These are phyloP conservation scores for Spizaetus ornatus DNA, from an alignment of 2,113 vertebrate species.

Conservation along the genomic window DNA sequence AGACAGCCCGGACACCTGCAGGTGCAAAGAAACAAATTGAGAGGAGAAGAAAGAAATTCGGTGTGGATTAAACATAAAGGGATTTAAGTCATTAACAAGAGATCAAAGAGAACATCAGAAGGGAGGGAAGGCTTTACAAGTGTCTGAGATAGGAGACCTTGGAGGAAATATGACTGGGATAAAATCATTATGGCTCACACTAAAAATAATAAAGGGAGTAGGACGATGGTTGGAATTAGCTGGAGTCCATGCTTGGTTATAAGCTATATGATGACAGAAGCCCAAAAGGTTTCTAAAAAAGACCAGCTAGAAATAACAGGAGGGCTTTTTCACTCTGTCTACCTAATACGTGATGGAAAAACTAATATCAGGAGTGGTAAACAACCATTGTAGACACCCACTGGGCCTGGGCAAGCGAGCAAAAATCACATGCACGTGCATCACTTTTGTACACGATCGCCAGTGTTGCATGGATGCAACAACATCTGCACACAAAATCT, in stretches of 20 bases:
- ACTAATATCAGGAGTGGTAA: neutral
- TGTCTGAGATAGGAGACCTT: constrained; percentile 72
- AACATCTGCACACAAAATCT: neutral
- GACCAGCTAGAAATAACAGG: neutral
- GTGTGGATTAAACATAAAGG: constrained; percentile 45
- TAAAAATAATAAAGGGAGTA: constrained; percentile 73
- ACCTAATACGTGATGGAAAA: neutral
- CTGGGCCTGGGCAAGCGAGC: neutral
- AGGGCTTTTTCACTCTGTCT: neutral
- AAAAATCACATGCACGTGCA: rapidly evolving
- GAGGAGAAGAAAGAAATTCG: constrained; percentile 63
- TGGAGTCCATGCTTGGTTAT: neutral
- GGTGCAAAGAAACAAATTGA: neutral
- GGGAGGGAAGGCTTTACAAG: constrained; percentile 71
- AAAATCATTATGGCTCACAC: constrained; percentile 67
- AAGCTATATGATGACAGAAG: constrained; percentile 42
- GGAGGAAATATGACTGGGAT: constrained; percentile 69
- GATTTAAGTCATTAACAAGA: constrained; percentile 71
- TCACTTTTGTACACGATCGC: rapidly evolving
- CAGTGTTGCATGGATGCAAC: neutral
- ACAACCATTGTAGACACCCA: neutral
- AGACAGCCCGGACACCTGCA: constrained; percentile 34
- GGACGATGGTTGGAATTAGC: constrained; percentile 23
- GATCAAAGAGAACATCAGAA: constrained; percentile 74
- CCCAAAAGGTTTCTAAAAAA: constrained; percentile 15